Evolutionary conservation across 2,797 vertebrate genomes (phyloP).

Genomic region (Poeciliopsis gracilis): DNA sequence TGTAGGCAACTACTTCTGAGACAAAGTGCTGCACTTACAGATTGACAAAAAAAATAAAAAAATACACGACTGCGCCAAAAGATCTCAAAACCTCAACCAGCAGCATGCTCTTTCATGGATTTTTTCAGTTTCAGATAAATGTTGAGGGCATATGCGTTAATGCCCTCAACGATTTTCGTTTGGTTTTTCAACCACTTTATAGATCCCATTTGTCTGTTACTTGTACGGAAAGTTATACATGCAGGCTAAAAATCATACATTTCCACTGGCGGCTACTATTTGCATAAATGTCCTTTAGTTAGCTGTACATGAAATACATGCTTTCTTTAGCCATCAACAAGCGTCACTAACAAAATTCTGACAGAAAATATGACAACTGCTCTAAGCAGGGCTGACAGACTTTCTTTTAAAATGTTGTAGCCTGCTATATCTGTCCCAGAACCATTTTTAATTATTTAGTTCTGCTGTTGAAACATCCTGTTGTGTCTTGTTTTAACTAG

Average conservation of each 20-base stretch:
- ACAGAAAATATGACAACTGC: neutral
- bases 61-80: constrained; percentile 10
- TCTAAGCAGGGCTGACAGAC: neutral
- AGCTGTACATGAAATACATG: neutral
- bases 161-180: neutral
- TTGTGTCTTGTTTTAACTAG: neutral
- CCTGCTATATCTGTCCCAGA: neutral
- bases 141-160: neutral
- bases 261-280: neutral
- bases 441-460: neutral
- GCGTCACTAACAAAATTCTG: neutral
- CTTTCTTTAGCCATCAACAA: neutral
- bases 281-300: neutral
- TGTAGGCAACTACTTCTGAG: constrained; percentile 7
- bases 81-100: neutral
- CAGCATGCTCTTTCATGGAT: neutral
- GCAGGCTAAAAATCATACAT: neutral
- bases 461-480: neutral
- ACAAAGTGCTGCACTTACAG: neutral
- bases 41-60: constrained; percentile 14
- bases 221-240: neutral
- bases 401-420: neutral
- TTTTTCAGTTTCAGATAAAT: neutral
- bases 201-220: neutral
- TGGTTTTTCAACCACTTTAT: neutral